Conservation (phyloP, 2,888 invertebrate genomes). For the Plebejus argus region DNA sequence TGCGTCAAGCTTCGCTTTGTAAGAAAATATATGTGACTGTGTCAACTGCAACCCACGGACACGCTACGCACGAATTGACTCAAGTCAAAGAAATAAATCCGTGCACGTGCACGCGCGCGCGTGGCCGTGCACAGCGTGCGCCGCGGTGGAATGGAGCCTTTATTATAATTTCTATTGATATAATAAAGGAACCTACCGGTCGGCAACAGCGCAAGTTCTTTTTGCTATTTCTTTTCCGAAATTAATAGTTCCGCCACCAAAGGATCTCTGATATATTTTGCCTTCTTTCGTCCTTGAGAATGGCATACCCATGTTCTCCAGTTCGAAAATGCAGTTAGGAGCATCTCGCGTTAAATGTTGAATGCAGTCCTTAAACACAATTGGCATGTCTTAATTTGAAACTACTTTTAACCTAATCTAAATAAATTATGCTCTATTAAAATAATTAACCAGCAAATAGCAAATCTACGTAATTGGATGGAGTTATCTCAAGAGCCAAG, state of each 20-base stretch:
- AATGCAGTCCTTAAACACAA: constrained; percentile 90
- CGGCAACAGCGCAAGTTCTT: constrained; percentile 97
- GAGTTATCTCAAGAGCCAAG: background rate
- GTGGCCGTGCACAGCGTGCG: too few relatives aligned
- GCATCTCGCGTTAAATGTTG: constrained; percentile 97
- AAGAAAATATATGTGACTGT: too few relatives aligned
- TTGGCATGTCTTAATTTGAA: background rate
- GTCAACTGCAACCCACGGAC: too few relatives aligned
- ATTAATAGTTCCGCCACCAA: constrained; percentile 97
- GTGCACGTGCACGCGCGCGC: too few relatives aligned
- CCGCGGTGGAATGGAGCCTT: too few relatives aligned
- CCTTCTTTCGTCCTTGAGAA: constrained; percentile 97
- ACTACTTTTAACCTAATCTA: too few relatives aligned
- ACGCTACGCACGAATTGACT: too few relatives aligned
- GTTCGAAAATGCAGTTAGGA: constrained; percentile 89
- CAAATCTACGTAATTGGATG: background rate
- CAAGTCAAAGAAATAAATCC: too few relatives aligned
- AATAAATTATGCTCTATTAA: too few relatives aligned
- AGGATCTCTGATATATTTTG: constrained; percentile 98
- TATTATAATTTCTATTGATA: background rate
- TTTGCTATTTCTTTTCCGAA: constrained; percentile 94
- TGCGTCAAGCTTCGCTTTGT: too few relatives aligned
- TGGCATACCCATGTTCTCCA: constrained; percentile 97
- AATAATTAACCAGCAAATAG: background rate
- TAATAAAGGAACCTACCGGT: constrained; percentile 68